A percentile compares a stretch with the other conserved stretches of the same genome.
Conservation (phyloP, 92 coral and sea anemone species). For the Parazoanthus darwini region DNA sequence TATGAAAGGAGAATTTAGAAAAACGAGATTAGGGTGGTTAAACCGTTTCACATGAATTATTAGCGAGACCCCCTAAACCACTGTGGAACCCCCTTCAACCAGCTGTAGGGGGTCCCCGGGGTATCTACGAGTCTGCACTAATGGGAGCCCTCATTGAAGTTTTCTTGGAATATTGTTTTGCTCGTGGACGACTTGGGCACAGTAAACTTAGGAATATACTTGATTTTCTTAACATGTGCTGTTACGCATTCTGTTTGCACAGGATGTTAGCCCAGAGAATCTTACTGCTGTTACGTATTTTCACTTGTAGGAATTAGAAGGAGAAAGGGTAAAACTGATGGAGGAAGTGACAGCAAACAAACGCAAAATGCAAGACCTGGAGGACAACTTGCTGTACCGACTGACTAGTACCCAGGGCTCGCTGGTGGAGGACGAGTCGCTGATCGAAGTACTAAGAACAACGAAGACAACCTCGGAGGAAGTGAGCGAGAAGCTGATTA, state of each 20-base stretch:
- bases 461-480: conserved; percentile 96
- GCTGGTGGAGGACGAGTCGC: conserved; percentile 97
- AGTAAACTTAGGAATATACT: no score
- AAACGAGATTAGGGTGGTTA: background rate
- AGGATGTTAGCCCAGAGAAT: background rate
- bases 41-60: no score
- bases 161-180: background rate
- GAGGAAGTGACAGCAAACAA: conserved; percentile 99
- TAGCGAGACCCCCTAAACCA: background rate
- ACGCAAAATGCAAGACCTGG: conserved; percentile 96
- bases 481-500: conserved; percentile 94
- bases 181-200: background rate
- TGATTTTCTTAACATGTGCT: background rate
- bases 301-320: conserved; percentile 83
- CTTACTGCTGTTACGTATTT: background rate
- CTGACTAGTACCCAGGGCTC: conserved; percentile 99
- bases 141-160: background rate
- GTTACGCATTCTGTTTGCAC: no score
- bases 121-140: no score
- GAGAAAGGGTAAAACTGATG: conserved; percentile 96
- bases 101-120: background rate
- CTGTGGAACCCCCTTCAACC: background rate
- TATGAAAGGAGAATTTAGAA: background rate
- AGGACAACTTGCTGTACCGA: conserved; percentile 90
- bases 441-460: conserved; percentile 91